These are phyloP conservation scores for Psilanteris sp. DNA, from an alignment of 1,140 invertebrate genomes.

Conservation along the genomic window DNA sequence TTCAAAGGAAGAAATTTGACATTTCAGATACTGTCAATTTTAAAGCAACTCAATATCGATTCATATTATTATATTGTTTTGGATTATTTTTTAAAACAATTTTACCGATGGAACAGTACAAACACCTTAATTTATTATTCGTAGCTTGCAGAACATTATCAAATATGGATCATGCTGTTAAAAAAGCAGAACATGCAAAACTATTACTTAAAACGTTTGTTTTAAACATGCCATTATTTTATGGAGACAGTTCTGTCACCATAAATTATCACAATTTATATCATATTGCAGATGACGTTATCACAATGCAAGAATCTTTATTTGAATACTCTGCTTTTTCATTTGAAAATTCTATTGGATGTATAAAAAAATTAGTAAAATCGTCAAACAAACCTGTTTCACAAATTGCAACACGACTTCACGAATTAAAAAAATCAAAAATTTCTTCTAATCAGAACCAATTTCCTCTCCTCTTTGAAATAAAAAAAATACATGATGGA, in stretches of 20 bases:
- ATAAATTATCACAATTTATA: constrained; percentile 1
- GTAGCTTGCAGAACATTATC: constrained; percentile 16
- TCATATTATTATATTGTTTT: constrained; percentile 16
- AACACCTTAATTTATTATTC: constrained; percentile 14
- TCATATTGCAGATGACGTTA: not conserved
- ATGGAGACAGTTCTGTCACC: constrained; percentile 1
- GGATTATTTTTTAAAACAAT: not conserved
- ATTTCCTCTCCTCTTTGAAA: too few species aligned
- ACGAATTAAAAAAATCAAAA: not conserved
- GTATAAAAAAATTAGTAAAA: constrained; percentile 14
- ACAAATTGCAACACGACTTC: constrained; percentile 6
- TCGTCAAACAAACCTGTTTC: not conserved
- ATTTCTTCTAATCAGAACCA: too few species aligned
- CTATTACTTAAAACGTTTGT: constrained; percentile 4
- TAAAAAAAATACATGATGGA: too few species aligned
- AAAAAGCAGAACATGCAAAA: not conserved
- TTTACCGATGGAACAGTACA: not conserved
- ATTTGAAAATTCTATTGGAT: constrained; percentile 10
- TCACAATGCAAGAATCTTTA: not conserved
- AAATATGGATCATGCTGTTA: not conserved
- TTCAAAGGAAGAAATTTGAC: not conserved
- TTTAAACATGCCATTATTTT: constrained; percentile 9
- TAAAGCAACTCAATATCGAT: constrained; percentile 11
- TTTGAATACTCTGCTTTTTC: constrained; percentile 8
- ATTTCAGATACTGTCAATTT: not conserved